Percentiles rank a stretch among this genome's conserved stretches.
phyloP scores from a whole-genome alignment of 23 tunicate species.

The Halocynthia aurantium region DNA sequence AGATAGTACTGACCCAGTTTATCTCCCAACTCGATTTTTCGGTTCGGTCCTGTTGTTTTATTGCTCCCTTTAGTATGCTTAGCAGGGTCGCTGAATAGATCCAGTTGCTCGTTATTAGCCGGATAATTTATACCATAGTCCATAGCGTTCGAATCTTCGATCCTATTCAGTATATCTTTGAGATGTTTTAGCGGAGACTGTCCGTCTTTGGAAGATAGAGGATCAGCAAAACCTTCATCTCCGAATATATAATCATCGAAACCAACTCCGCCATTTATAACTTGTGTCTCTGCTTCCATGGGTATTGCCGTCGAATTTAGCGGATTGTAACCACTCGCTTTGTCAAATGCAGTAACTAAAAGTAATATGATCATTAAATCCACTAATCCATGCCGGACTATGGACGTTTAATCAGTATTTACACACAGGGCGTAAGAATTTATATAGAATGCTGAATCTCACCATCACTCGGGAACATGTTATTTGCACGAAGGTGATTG shows the following conservation, averaged over 20 bases:
- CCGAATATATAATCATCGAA: constrained; percentile 1
- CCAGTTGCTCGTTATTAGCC: too few species aligned
- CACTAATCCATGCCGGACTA: background rate
- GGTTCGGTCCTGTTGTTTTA: background rate
- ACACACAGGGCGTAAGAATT: too few species aligned
- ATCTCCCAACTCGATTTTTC: background rate
- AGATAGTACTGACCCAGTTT: background rate
- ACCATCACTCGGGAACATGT: constrained; percentile 2
- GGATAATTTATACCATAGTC: too few species aligned
- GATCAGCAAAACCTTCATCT: constrained; percentile 10
- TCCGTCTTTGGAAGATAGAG: background rate
- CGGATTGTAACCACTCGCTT: background rate
- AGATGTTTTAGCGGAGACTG: background rate
- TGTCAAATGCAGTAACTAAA: constrained; percentile 1
- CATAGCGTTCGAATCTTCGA: background rate
- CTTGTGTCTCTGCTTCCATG: background rate
- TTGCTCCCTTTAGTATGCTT: background rate
- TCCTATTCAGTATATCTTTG: background rate
- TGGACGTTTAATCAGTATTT: background rate
- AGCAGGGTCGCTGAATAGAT: background rate
- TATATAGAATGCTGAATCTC: background rate
- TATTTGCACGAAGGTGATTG: constrained; percentile 5
- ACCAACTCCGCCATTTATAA: background rate
- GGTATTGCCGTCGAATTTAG: background rate
- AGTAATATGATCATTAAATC: background rate